Percentiles rank a stretch among this genome's conserved stretches.
phyloP scores from a whole-genome alignment of 2,888 invertebrate genomes.

The Scaptomyza cyrtandrae region DNA sequence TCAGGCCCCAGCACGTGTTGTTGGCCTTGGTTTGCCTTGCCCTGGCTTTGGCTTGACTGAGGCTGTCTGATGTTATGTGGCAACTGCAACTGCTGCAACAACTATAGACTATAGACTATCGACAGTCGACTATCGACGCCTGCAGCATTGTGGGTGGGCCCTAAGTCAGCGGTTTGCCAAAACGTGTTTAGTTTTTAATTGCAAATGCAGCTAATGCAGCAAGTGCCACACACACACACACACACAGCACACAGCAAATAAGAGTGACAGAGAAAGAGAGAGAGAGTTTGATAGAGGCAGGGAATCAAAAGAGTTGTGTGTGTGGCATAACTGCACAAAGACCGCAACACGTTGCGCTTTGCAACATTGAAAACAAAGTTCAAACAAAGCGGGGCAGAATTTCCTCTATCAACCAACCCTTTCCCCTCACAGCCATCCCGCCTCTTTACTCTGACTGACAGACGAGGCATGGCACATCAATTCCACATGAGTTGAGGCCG shows the following conservation, averaged over 20 bases:
- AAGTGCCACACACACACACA: slow-evolving; percentile 7
- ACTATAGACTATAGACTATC: slow-evolving; percentile 21
- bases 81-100: slow-evolving; percentile 33
- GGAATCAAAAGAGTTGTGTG: neutral
- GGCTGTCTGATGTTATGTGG: slow-evolving; percentile 35
- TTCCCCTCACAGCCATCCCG: slow-evolving; percentile 4
- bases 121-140: slow-evolving; percentile 58
- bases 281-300: neutral
- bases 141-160: slow-evolving; percentile 70
- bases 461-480: slow-evolving; percentile 76
- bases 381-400: slow-evolving; percentile 65
- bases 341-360: slow-evolving; percentile 51
- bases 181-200: slow-evolving; percentile 79
- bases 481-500: slow-evolving; percentile 75
- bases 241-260: too few species aligned
- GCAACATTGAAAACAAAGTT: slow-evolving; percentile 77
- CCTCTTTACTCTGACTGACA: slow-evolving; percentile 41
- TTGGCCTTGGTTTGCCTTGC: slow-evolving; percentile 63
- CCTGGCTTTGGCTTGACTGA: slow-evolving; percentile 1
- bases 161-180: slow-evolving; percentile 35
- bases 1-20: slow-evolving; percentile 65
- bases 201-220: slow-evolving; percentile 61
- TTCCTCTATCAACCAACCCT: neutral
- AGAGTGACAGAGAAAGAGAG: neutral
- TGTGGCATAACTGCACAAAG: slow-evolving; percentile 42